These are phyloP conservation scores for Hirtodrosophila duncani DNA, from an alignment of 2,888 invertebrate species.

Conservation along the genomic window DNA sequence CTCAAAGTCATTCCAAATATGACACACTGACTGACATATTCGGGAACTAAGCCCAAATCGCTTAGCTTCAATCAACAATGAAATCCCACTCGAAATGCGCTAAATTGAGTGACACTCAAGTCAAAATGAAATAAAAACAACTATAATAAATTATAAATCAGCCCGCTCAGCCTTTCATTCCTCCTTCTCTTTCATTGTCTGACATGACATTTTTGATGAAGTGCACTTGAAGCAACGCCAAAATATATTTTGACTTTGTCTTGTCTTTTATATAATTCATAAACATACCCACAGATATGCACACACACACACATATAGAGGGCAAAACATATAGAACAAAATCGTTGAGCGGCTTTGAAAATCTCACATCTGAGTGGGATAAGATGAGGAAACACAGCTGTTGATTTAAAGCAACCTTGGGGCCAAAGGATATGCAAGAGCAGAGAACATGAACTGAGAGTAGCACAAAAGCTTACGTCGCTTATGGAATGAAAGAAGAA, in stretches of 20 bases:
- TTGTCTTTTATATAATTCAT: neutral
- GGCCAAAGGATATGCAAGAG: conserved; percentile 21
- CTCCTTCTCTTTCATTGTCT: neutral
- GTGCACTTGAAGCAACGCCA: conserved; percentile 33
- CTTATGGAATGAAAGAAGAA: no score
- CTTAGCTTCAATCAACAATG: no score
- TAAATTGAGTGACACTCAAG: conserved; percentile 37
- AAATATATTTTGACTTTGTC: conserved; percentile 15
- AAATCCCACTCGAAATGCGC: conserved; percentile 8
- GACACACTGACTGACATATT: no score
- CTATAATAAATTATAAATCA: no score
- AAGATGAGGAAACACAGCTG: conserved; percentile 43
- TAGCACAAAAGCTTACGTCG: conserved; percentile 29
- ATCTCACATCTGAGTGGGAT: conserved; percentile 40
- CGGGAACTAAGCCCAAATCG: no score
- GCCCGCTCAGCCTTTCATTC: no score
- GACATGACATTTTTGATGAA: conserved; percentile 32
- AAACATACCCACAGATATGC: neutral
- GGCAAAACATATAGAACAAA: no score
- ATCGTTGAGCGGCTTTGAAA: conserved; percentile 16
- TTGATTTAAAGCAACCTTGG: conserved; percentile 56
- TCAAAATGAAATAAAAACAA: conserved; percentile 27
- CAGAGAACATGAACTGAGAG: conserved; percentile 25
- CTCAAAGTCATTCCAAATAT: no score
- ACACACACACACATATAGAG: no score